Conservation (phyloP, 64 coral and sea anemone species). For the Stylophora pistillata region DNA sequence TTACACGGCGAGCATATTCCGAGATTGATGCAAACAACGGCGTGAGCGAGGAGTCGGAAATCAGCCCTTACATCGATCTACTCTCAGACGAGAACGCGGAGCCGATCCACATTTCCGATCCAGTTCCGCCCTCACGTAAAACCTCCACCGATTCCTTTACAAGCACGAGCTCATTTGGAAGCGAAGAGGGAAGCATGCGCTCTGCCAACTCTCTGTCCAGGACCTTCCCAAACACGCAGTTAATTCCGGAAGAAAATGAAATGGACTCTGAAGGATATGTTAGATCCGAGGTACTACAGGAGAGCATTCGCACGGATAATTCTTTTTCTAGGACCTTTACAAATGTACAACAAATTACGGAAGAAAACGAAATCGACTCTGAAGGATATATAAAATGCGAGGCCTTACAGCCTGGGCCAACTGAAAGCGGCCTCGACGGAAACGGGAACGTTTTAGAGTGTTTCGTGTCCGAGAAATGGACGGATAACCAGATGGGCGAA, state of each 20-base stretch:
- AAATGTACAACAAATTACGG: neutral
- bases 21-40: neutral
- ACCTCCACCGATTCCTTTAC: constrained; percentile 12
- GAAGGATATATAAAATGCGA: constrained; percentile 36
- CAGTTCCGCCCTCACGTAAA: constrained; percentile 17
- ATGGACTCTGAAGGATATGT: constrained; percentile 14
- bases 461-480: neutral
- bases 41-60: neutral
- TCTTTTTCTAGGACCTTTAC: neutral
- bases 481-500: neutral
- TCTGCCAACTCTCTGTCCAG: neutral
- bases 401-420: constrained; percentile 2
- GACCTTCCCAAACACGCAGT: neutral
- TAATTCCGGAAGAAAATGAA: constrained; percentile 33
- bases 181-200: constrained; percentile 27
- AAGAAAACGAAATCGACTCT: constrained; percentile 27
- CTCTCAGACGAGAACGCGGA: constrained; percentile 22
- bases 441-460: neutral
- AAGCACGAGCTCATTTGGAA: neutral
- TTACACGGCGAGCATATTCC: neutral
- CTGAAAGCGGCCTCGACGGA: neutral
- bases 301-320: neutral
- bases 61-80: constrained; percentile 50
- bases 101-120: constrained; percentile 65
- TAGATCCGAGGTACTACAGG: neutral